phyloP scores from a whole-genome alignment of 2,797 vertebrate species.

The Acipenser ruthenus region DNA sequence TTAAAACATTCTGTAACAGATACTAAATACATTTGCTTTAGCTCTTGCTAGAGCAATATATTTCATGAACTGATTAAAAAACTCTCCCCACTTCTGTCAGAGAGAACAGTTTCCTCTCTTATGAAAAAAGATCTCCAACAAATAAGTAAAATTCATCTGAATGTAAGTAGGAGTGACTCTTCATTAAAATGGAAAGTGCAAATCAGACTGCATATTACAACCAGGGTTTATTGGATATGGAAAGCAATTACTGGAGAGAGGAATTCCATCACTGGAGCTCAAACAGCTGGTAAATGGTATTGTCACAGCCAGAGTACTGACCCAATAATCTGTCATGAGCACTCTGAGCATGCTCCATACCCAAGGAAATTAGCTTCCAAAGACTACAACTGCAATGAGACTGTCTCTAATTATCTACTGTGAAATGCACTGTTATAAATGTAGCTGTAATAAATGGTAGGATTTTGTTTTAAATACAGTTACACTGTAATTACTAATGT shows the following conservation, averaged over 20 bases:
- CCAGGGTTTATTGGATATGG: slow-evolving; percentile 7
- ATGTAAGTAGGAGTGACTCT: slow-evolving; percentile 9
- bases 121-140: not conserved
- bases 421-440: no score
- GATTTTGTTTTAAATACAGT: no score
- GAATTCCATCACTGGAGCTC: not conserved
- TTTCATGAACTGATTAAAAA: slow-evolving; percentile 3
- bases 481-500: no score
- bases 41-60: not conserved
- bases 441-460: no score
- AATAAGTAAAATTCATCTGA: slow-evolving; percentile 8
- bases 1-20: not conserved
- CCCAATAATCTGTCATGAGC: slow-evolving; percentile 1
- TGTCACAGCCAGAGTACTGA: not conserved
- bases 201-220: slow-evolving; percentile 8
- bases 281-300: slow-evolving; percentile 8
- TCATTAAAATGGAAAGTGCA: slow-evolving; percentile 12
- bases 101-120: not conserved
- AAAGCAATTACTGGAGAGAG: not conserved
- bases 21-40: slow-evolving; percentile 6
- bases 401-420: not conserved
- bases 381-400: not conserved
- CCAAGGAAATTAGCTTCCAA: not conserved
- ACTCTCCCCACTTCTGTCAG: not conserved
- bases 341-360: slow-evolving; percentile 7